Percentiles rank a stretch among this genome's conserved stretches.
Conservation (phyloP, 2,888 invertebrate genomes). For the Mystacides longicornis region DNA sequence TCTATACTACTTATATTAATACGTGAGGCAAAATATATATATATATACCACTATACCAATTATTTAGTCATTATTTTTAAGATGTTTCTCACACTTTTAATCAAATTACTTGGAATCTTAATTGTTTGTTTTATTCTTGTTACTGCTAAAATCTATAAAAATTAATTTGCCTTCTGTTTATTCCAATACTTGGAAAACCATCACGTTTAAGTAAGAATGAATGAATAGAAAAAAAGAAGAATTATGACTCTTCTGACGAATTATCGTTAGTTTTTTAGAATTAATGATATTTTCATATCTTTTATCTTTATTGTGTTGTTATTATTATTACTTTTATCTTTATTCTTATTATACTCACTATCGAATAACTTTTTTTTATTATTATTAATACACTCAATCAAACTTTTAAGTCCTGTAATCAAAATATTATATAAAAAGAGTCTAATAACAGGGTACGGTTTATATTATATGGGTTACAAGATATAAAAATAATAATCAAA, state of each 20-base stretch:
- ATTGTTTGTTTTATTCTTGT: too few species aligned
- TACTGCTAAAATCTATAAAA: too few species aligned
- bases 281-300: neutral
- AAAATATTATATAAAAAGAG: constrained; percentile 9
- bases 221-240: neutral
- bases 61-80: too few species aligned
- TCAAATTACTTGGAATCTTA: too few species aligned
- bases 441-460: constrained; percentile 20
- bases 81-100: too few species aligned
- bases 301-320: neutral
- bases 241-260: neutral
- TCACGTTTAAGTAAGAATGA: too few species aligned
- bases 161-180: too few species aligned
- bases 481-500: constrained; percentile 16
- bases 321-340: constrained; percentile 14
- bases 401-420: constrained; percentile 9
- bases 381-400: neutral
- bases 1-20: too few species aligned
- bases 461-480: constrained; percentile 16
- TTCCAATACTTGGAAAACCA: too few species aligned
- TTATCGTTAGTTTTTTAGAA: neutral
- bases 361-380: constrained; percentile 8
- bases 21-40: too few species aligned
- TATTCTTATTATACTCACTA: constrained; percentile 11
- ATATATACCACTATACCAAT: too few species aligned